Percentiles rank a stretch among this genome's conserved stretches.
These are phyloP conservation scores for Cerceris ruficornis DNA, from an alignment of 2,888 invertebrate species.

Conservation along the genomic window DNA sequence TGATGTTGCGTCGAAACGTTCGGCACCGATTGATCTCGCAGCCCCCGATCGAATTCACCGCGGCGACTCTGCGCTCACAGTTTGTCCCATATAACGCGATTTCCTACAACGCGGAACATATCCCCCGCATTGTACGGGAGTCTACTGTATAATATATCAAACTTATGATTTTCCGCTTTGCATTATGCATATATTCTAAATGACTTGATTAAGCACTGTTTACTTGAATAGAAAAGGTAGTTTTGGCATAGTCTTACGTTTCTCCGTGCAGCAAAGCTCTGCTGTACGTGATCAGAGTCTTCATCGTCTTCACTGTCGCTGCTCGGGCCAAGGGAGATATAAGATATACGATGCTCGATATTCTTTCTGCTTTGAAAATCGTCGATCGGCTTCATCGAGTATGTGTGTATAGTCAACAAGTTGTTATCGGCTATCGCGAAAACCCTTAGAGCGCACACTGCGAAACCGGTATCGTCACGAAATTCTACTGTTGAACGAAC, in stretches of 20 bases:
- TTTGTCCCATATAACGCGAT: no score
- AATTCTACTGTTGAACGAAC: constrained; percentile 63
- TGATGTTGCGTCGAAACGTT: no score
- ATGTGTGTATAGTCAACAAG: constrained; percentile 74
- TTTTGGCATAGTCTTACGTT: constrained; percentile 7
- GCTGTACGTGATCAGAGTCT: constrained; percentile 7
- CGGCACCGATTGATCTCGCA: no score
- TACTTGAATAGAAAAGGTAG: no score
- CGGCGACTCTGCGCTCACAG: no score
- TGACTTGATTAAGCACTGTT: no score
- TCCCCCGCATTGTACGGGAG: no score
- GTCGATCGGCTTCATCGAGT: constrained; percentile 9
- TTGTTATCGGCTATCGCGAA: constrained; percentile 75
- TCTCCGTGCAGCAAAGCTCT: not conserved
- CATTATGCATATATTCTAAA: no score
- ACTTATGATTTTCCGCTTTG: no score
- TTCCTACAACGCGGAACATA: no score
- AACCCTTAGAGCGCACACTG: constrained; percentile 50
- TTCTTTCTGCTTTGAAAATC: not conserved
- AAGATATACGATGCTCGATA: not conserved
- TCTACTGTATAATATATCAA: no score
- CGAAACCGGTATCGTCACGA: constrained; percentile 42
- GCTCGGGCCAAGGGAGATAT: not conserved
- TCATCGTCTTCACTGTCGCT: constrained; percentile 8
- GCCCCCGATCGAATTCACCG: no score